Evolutionary conservation across 2,888 invertebrate genomes (phyloP), one percentile per base, ranked within the genome.

Genomic region (Lampropteryx suffumata): DNA sequence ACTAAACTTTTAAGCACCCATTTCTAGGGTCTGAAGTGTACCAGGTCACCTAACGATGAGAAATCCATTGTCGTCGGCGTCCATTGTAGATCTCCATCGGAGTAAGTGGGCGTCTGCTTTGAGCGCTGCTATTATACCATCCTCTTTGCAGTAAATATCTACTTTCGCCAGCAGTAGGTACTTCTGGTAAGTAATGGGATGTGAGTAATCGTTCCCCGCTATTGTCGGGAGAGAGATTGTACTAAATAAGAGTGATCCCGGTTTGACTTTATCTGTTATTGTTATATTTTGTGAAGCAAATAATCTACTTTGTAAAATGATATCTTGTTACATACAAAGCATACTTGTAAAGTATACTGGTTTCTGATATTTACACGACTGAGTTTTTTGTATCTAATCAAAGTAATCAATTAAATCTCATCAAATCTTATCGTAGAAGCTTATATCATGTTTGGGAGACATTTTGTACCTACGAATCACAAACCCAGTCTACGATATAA

Each of bases 61-160:
- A 30, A 7, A 13, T 34, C 54, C 41, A 54, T 56, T 56, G 56
- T 57, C 39, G 13, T 34, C 35, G 26, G 1, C 28, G 10, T 11
- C 39, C 45, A 54, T 59, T 53, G 55, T 57, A 39, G 50, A 14
- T 26, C 13, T 17, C 46, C 51, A 48, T 47, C 57, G 24, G 32
- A 49, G 46, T 50, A 50, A 58, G 60, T 60, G 53, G 60, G 53
- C 50, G 48, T 54, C 40, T 41, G 41, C 50, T 54, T 57, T 50
- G 41, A 50, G 46, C 24, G 4, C 44, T 35, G 50, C 35, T n/a
- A 46, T 57, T 50, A 36, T 41, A 44, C 33, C 47, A 35, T 42
- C 14, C 24, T 34, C 24, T n/a, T 27, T 8, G 10, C 29, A 29
- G 28, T 35, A 36, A 21, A 44, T 14, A 42, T 30, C 45, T 36